Base-by-base conservation (phyloP, 2,888 invertebrate species). In the Chrysolina americana region DNA sequence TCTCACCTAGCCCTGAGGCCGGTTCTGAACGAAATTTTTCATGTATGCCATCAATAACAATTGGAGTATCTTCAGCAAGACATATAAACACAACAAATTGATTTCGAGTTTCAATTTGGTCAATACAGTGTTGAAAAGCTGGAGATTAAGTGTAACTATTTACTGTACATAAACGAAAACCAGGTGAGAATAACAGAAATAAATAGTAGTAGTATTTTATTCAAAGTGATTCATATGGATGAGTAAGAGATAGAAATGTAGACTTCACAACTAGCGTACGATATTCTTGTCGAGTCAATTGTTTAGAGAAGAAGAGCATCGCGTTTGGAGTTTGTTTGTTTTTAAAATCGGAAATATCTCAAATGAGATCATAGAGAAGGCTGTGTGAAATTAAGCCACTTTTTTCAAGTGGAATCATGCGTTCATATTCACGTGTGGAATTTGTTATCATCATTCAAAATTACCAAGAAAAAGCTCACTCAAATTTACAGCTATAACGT, bases 191-290 rank as follows among this genome's bases (percentile, higher is more conserved):
- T 21, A 11, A 53, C 53, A 53, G 0, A 19, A 53, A 21, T 53
- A 21, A 19, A 53, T 53, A 53, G 19, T 53, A 53, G 53, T 53
- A 53, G 53, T 53, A 53, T 53, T 53, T 53, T 53, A 53, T 19
- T 48, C 17, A 48, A 17, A 48, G 53, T 53, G 53, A 53, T 53
- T 53, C 53, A 53, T 53, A 11, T 53, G 11, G 21, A 1, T 53
- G 53, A 53, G 53, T 53, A 53, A 53, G 21, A 53, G 53, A 21
- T 0, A 21, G 11, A 53, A 21, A 10, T 53, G 21, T 53, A 53
- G 53, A 53, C 53, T 21, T 19, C 10, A 53, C 19, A 11, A 19
- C 21, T 53, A 53, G 19, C 53, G 53, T 53, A 53, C 53, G 50
- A 50, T 50, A 50, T 19, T 50, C 50, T 50, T 17, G 21, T 21